Conservation (phyloP, 2,888 invertebrate genomes). For the Steinernema hermaphroditum region DNA sequence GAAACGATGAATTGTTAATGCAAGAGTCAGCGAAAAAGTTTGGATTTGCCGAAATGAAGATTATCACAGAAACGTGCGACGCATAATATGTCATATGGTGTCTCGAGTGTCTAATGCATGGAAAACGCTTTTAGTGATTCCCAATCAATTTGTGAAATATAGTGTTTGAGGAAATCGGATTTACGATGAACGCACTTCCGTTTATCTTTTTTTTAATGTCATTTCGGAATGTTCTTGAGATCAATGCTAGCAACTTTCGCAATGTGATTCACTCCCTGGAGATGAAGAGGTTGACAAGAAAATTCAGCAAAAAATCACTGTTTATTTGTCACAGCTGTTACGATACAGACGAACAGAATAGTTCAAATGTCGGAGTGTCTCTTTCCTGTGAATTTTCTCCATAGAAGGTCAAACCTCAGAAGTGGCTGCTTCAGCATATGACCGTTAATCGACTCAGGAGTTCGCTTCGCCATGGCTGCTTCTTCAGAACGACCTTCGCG, state of each 20-base stretch:
- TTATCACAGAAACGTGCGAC: background rate
- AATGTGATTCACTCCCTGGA: background rate
- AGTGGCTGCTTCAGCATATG: slow-evolving; percentile 20
- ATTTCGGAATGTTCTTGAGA: background rate
- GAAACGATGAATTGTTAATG: slow-evolving; percentile 29
- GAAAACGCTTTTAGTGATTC: slow-evolving; percentile 29
- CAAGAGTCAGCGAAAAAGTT: background rate
- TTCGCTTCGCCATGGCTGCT: background rate
- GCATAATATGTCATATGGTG: slow-evolving; percentile 2
- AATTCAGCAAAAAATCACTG: background rate
- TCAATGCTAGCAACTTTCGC: background rate
- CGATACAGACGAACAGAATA: background rate
- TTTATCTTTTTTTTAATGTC: slow-evolving; percentile 27
- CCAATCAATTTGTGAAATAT: slow-evolving; percentile 19
- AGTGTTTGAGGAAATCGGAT: slow-evolving; percentile 27
- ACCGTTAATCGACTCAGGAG: slow-evolving; percentile 7
- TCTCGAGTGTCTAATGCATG: background rate
- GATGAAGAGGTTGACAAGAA: background rate
- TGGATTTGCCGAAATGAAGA: slow-evolving; percentile 3
- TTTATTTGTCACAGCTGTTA: background rate
- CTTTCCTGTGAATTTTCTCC: slow-evolving; percentile 11
- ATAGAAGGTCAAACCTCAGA: background rate
- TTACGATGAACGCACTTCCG: slow-evolving; percentile 21
- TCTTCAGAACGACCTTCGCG: background rate
- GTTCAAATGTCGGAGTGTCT: slow-evolving; percentile 2